phyloP scores from a whole-genome alignment of 2,888 invertebrate species.

The Drosophila longiperda region DNA sequence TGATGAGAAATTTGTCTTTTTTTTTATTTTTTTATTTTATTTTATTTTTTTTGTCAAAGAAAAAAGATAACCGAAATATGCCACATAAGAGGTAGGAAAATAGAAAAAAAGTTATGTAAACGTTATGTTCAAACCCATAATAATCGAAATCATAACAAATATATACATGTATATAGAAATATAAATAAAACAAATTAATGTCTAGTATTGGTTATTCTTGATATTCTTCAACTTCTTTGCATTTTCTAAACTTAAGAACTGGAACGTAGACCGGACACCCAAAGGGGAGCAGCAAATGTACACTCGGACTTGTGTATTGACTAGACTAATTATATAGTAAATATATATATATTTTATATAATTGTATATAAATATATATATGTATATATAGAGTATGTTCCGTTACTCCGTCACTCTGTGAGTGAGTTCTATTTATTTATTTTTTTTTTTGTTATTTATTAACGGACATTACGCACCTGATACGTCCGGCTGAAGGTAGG shows the following conservation, averaged over 20 bases:
- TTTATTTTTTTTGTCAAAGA: conserved; percentile 53
- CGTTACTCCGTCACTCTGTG: not conserved
- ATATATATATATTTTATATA: not conserved
- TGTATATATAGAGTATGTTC: conserved; percentile 5
- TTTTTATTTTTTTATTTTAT: conserved; percentile 37
- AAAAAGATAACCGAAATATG: conserved; percentile 63
- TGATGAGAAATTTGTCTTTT: conserved; percentile 68
- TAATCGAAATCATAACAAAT: conserved; percentile 25
- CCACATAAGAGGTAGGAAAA: conserved; percentile 61
- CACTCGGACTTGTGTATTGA: conserved; percentile 7
- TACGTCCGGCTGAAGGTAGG: conserved; percentile 89
- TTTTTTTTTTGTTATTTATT: not conserved
- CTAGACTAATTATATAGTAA: not conserved
- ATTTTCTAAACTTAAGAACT: not conserved
- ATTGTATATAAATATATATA: conserved; percentile 5
- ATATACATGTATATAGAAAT: conserved; percentile 28
- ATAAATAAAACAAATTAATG: conserved; percentile 26
- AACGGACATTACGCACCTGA: conserved; percentile 87
- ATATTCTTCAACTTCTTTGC: not conserved
- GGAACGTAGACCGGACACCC: conserved; percentile 4
- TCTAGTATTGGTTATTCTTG: not conserved
- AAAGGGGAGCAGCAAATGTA: not conserved
- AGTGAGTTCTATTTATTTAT: not conserved
- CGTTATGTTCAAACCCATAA: conserved; percentile 53
- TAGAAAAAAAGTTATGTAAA: conserved; percentile 55